These are phyloP conservation scores for Girardinichthys multiradiatus DNA, from an alignment of 2,113 vertebrate genomes.

Conservation along the genomic window DNA sequence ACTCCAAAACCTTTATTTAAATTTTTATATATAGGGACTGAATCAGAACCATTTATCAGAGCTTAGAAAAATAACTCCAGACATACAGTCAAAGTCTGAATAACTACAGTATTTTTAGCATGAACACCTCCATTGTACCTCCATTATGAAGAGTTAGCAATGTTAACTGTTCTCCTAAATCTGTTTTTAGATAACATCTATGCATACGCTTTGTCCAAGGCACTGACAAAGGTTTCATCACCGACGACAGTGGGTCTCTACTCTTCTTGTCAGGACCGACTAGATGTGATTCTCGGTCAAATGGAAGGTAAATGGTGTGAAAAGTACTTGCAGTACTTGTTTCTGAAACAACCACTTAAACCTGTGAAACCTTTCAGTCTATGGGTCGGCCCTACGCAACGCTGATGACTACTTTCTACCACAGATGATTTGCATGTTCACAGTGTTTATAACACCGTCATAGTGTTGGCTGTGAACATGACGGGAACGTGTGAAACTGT, in stretches of 20 bases:
- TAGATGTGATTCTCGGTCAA: slow-evolving; percentile 72
- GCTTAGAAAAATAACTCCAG: too few species aligned
- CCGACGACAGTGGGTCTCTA: slow-evolving; percentile 86
- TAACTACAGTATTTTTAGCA: too few species aligned
- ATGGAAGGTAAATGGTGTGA: slow-evolving; percentile 73
- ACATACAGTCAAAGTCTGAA: too few species aligned
- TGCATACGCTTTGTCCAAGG: slow-evolving; percentile 81
- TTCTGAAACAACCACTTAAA: background rate
- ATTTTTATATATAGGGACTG: too few species aligned
- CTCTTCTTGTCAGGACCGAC: slow-evolving; percentile 80
- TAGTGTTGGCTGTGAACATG: slow-evolving; percentile 4
- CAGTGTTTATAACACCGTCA: background rate
- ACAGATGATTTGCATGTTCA: background rate
- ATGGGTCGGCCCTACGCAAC: background rate
- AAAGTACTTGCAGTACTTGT: background rate
- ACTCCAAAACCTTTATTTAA: too few species aligned
- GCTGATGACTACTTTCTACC: background rate
- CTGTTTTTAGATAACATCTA: slow-evolving; percentile 76
- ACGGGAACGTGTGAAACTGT: slow-evolving; percentile 1
- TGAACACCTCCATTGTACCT: background rate
- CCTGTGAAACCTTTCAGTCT: background rate
- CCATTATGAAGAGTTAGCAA: background rate
- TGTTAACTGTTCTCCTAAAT: slow-evolving; percentile 8
- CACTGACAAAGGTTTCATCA: slow-evolving; percentile 76
- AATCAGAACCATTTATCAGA: too few species aligned